Evolutionary conservation across 2,888 invertebrate species (phyloP).

Genomic region (Spisula subtruncata): DNA sequence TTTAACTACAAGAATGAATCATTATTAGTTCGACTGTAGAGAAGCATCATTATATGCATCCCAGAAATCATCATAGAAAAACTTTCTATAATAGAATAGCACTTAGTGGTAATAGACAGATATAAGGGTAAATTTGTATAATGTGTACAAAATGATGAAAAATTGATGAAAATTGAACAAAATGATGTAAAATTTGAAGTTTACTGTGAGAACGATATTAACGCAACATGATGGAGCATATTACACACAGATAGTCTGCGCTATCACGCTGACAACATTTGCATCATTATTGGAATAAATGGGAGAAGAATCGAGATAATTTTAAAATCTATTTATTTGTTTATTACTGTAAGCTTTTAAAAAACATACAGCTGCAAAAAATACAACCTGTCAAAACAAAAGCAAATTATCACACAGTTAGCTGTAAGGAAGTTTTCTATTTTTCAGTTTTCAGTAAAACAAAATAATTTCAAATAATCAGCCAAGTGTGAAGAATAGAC

Average conservation of each 20-base stretch:
- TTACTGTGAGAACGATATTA: not conserved
- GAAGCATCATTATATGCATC: not conserved
- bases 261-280: not conserved
- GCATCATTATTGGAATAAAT: not conserved
- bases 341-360: not conserved
- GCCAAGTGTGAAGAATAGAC: not conserved
- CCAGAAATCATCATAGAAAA: not conserved
- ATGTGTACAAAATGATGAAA: not conserved
- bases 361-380: not conserved
- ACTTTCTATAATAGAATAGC: not conserved
- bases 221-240: not conserved
- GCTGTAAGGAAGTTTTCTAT: not conserved
- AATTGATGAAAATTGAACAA: not conserved
- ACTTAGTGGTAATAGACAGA: not conserved
- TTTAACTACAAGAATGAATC: not conserved
- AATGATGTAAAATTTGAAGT: not conserved
- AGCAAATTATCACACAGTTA: not conserved
- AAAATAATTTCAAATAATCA: conserved; percentile 15
- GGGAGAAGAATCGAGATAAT: not conserved
- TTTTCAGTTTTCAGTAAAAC: conserved; percentile 9
- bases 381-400: not conserved
- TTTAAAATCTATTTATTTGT: not conserved
- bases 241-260: not conserved
- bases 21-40: not conserved
- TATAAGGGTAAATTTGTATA: not conserved